These are phyloP conservation scores for Trogon surrucura DNA, from an alignment of 2,113 vertebrate genomes.

Conservation along the genomic window DNA sequence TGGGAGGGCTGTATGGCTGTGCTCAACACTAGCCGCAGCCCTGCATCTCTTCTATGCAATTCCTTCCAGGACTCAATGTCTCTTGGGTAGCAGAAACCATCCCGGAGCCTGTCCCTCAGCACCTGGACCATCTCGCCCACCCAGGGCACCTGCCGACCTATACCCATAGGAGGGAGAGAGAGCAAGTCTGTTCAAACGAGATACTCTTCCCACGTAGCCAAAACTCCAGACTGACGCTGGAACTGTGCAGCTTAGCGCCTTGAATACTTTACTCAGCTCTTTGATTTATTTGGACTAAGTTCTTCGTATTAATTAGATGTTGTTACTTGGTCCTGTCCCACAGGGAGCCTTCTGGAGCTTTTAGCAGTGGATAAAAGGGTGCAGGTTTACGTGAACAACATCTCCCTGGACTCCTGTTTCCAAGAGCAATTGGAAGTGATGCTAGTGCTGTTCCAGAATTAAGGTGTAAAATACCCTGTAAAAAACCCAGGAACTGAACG, in stretches of 20 bases:
- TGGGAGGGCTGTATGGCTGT: not conserved
- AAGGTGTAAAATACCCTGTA: not conserved
- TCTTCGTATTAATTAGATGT: not conserved
- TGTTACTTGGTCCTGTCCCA: not conserved
- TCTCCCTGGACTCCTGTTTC: not conserved
- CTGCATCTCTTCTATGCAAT: fast-evolving
- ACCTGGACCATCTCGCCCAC: not conserved
- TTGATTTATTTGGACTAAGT: not conserved
- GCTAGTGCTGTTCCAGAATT: not conserved
- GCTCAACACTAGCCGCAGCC: not conserved
- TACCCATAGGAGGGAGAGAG: not conserved
- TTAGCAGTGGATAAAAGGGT: not conserved
- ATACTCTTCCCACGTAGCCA: fast-evolving
- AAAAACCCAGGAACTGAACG: not conserved
- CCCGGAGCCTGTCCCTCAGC: not conserved
- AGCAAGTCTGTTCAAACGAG: not conserved
- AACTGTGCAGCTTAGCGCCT: not conserved
- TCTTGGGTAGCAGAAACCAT: not conserved
- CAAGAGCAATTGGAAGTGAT: not conserved
- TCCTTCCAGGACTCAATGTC: not conserved
- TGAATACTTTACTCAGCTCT: not conserved
- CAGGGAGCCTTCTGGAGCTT: not conserved
- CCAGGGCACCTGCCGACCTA: not conserved
- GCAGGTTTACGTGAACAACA: not conserved
- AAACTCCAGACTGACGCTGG: not conserved